Base-by-base conservation (phyloP, 1,140 invertebrate genomes). In the Ostrea denselamellosa region DNA sequence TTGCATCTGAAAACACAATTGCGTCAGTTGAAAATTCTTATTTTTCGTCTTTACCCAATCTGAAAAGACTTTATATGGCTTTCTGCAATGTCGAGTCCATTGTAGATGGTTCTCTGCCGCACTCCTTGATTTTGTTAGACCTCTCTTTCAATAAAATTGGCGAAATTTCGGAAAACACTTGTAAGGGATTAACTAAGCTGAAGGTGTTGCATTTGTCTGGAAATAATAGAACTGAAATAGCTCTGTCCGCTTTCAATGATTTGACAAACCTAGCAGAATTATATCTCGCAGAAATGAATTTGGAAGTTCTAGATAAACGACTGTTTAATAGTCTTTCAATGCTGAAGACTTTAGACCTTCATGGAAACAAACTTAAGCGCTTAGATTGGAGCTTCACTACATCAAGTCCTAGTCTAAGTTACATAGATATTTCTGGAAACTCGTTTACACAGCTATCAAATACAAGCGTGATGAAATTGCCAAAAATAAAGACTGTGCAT, bases 381-480 rank as follows among this genome's bases (percentile, higher is more conserved):
- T 52, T 83, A 19, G 82, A 83, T 8, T 83, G 82, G 82, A 83
- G 44, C 8, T 83, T 83, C 22, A 52, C 52, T 0, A 77, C 0
- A 12, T n/a, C 5, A n/a, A 10, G 3, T n/a, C 51, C 9, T 22
- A 83, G 19, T 19, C 44, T 83, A 52, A 17, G 17, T 9, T 54
- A 54, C 28, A 25, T 83, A 14, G 82, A 83, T n/a, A 83, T 83
- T 17, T 83, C 82, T 53, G 52, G 52, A 19, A 83, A 83, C 82
- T 25, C 52, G 34, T 83, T 83, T 25, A 83, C 82, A 12, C 44
- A 54, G 19, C 17, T 83, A 10, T 54, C 44, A 19, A 83, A 83
- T 83, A 19, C 44, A 83, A 52, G 22, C 3, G 19, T 54, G 0
- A n/a, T 54, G 22, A 53, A n/a, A 54, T 83, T 83, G 10, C 44